These are phyloP conservation scores for Chelmon rostratus DNA, from an alignment of 2,797 vertebrate species.

Conservation along the genomic window DNA sequence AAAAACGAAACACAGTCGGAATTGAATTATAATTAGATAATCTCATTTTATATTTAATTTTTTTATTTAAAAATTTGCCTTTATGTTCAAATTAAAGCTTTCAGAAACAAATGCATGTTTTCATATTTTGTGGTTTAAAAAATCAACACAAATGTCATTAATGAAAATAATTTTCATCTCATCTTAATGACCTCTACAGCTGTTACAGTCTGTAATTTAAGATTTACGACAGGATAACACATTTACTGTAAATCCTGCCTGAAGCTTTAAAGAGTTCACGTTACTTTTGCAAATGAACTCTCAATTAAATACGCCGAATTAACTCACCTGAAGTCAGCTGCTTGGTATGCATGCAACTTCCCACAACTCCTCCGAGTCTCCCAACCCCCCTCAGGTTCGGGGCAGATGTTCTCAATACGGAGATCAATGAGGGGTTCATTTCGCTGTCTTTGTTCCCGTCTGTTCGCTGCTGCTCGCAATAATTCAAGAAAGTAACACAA, in stretches of 20 bases:
- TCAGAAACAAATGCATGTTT: too few relatives aligned
- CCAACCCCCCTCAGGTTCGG: slow-evolving; percentile 59
- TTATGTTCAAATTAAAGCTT: too few relatives aligned
- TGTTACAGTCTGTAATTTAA: not conserved
- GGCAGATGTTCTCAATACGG: slow-evolving; percentile 78
- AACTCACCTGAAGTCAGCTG: slow-evolving; percentile 51
- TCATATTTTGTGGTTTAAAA: too few relatives aligned
- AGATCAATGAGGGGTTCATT: slow-evolving; percentile 76
- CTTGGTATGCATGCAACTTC: slow-evolving; percentile 52
- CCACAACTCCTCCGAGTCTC: slow-evolving; percentile 34
- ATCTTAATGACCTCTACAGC: not conserved
- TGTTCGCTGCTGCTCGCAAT: slow-evolving; percentile 66
- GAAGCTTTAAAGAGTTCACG: not conserved
- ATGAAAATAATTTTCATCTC: too few relatives aligned
- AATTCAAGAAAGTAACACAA: slow-evolving; percentile 72
- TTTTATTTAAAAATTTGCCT: too few relatives aligned
- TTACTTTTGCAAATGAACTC: not conserved
- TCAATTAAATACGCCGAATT: not conserved
- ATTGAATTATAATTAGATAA: too few relatives aligned
- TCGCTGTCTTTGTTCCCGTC: slow-evolving; percentile 76
- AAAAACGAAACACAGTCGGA: too few relatives aligned
- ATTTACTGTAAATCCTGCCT: not conserved
- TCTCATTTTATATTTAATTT: too few relatives aligned
- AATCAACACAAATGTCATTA: too few relatives aligned
- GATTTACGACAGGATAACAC: not conserved